Conservation (phyloP, 2,113 vertebrate species). For the Daubentonia madagascariensis region DNA sequence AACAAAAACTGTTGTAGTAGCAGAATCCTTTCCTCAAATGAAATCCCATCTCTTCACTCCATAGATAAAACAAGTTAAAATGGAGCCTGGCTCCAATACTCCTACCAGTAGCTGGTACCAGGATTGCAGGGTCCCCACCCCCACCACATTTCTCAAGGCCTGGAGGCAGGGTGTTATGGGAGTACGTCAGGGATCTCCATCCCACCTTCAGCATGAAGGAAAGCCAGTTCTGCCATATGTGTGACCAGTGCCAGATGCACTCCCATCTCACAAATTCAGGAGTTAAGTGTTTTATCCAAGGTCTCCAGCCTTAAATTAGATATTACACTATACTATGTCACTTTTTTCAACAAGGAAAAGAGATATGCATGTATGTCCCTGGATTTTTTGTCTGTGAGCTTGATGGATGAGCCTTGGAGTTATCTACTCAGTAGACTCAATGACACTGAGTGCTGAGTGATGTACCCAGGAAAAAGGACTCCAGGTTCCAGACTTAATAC, state of each 20-base stretch:
- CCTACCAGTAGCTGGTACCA: not conserved
- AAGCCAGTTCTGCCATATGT: not conserved
- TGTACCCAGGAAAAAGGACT: not conserved
- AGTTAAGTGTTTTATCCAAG: not conserved
- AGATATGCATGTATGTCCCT: accelerated
- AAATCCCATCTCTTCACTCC: not conserved
- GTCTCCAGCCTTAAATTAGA: not conserved
- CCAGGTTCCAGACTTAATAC: not conserved
- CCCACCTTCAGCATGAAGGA: not conserved
- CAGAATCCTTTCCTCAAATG: not conserved
- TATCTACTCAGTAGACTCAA: not conserved
- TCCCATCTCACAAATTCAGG: not conserved
- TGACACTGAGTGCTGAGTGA: not conserved
- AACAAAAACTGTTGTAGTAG: not conserved
- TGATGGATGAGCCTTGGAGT: not conserved
- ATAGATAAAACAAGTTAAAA: not conserved
- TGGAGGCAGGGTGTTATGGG: not conserved
- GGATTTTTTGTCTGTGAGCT: not conserved
- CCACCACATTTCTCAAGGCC: not conserved
- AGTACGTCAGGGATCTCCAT: not conserved
- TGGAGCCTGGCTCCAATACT: not conserved
- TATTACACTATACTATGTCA: not conserved
- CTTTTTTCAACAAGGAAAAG: not conserved
- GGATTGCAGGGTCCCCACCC: not conserved
- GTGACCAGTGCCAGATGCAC: not conserved